phyloP scores from a whole-genome alignment of 2,797 vertebrate species.

The Podargus strigoides region DNA sequence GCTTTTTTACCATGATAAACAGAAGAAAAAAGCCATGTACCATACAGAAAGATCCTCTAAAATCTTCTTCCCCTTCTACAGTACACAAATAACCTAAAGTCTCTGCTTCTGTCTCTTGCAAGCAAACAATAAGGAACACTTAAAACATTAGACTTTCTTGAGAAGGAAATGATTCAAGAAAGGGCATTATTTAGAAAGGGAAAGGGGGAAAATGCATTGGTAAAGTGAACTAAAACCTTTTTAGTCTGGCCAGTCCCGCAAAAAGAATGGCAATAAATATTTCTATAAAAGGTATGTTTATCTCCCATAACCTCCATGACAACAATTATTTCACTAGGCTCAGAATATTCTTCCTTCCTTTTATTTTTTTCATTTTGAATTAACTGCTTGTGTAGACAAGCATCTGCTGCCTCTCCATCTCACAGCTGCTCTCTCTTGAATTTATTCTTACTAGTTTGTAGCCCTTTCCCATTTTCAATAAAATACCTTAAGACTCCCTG shows the following conservation, averaged over 20 bases:
- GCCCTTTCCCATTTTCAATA: neutral
- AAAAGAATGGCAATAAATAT: neutral
- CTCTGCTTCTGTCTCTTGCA: neutral
- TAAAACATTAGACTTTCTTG: neutral
- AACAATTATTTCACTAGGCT: conserved; percentile 41
- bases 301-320: neutral
- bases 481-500: neutral
- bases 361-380: conserved; percentile 37
- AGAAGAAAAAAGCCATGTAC: neutral
- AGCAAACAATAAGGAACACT: neutral
- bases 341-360: conserved; percentile 49
- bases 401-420: conserved; percentile 47
- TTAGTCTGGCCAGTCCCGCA: neutral
- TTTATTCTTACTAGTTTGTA: conserved; percentile 13
- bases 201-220: neutral
- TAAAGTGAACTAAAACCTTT: neutral
- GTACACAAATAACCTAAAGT: neutral
- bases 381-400: conserved; percentile 29
- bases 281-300: conserved; percentile 18
- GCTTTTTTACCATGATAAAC: neutral
- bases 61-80: neutral
- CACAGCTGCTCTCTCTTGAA: conserved; percentile 45
- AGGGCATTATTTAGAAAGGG: neutral
- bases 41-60: neutral
- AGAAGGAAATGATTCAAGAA: conserved; percentile 5